Evolutionary conservation across 2,888 invertebrate species (phyloP).

Genomic region (Gastrophysa polygoni): DNA sequence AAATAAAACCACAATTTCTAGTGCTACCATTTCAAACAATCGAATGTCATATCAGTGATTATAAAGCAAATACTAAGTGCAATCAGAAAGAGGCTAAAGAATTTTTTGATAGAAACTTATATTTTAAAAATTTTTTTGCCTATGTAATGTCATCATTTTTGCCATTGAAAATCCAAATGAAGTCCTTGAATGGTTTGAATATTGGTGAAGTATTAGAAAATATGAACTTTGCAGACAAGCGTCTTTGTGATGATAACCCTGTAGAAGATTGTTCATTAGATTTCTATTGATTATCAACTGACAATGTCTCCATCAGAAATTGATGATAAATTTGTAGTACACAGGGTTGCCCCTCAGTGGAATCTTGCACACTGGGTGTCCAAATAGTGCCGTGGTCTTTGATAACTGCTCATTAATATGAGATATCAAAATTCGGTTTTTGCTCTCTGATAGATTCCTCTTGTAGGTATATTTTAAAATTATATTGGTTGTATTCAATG

Average conservation of each 20-base stretch:
- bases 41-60: constrained; percentile 38
- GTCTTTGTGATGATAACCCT: constrained; percentile 23
- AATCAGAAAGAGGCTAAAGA: constrained; percentile 23
- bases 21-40: constrained; percentile 45
- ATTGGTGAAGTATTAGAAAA: constrained; percentile 33
- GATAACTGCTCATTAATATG: too few relatives aligned
- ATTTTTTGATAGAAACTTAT: constrained; percentile 39
- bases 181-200: constrained; percentile 24
- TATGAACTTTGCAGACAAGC: constrained; percentile 30
- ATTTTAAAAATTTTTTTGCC: constrained; percentile 33
- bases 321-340: too few relatives aligned
- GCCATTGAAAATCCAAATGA: constrained; percentile 31
- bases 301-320: background rate
- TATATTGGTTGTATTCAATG: too few relatives aligned
- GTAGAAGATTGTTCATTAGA: constrained; percentile 25
- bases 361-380: too few relatives aligned
- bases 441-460: too few relatives aligned
- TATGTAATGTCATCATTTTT: constrained; percentile 15
- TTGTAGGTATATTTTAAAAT: too few relatives aligned
- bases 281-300: constrained; percentile 6
- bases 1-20: constrained; percentile 43
- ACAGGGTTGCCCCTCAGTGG: too few relatives aligned
- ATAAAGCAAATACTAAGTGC: constrained; percentile 30
- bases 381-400: too few relatives aligned
- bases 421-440: too few relatives aligned